Evolutionary conservation across 2,797 vertebrate genomes (phyloP).

Genomic region (Carduelis carduelis): DNA sequence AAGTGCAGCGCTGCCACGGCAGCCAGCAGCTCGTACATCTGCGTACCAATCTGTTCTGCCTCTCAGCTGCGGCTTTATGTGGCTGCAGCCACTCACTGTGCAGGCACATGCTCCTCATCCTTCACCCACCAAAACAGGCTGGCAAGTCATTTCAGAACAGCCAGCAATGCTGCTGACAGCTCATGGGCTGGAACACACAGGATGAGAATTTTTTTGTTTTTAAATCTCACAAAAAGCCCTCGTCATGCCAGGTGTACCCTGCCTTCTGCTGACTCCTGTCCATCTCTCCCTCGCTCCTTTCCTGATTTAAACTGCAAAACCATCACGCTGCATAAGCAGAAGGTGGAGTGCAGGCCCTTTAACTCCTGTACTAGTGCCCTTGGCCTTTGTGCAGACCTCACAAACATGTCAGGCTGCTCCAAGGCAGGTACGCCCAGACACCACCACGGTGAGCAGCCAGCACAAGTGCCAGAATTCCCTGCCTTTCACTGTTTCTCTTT

Average conservation of each 20-base stretch:
- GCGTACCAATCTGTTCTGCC: not conserved
- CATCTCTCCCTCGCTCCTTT: not conserved
- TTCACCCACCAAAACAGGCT: not conserved
- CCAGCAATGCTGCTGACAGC: not conserved
- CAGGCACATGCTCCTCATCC: not conserved
- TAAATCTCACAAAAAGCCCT: not conserved
- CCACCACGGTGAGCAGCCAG: fast-evolving
- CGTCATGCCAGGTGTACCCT: not conserved
- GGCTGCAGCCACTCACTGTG: not conserved
- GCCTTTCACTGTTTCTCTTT: not conserved
- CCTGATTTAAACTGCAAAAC: not conserved
- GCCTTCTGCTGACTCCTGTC: not conserved
- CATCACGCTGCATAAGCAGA: not conserved
- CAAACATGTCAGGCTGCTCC: fast-evolving
- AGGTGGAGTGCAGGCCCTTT: not conserved
- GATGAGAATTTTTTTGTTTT: not conserved
- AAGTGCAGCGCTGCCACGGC: not conserved
- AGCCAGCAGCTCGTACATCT: not conserved
- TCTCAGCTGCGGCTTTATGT: not conserved
- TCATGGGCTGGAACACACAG: not conserved
- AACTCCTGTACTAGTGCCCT: too few relatives aligned
- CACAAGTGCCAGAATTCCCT: not conserved
- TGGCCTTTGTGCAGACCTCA: not conserved
- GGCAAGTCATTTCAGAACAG: not conserved
- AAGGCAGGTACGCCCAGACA: not conserved